Evolutionary conservation across 2,113 vertebrate species (phyloP).

Genomic region (Artemisiospiza belli): DNA sequence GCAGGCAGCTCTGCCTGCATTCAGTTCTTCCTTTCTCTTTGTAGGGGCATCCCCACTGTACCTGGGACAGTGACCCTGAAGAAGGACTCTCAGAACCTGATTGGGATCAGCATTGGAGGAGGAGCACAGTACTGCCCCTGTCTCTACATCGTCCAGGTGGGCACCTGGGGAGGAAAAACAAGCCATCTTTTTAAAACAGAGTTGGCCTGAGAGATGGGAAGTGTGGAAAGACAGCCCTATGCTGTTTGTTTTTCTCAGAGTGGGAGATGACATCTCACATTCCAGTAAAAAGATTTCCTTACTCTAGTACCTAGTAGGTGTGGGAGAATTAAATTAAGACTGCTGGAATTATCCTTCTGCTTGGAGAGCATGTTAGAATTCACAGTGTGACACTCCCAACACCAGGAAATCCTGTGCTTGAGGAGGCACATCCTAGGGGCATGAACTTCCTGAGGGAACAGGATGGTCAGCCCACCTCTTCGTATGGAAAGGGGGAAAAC

Average conservation of each 20-base stretch:
- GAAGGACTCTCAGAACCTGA: conserved; percentile 94
- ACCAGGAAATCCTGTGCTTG: background rate
- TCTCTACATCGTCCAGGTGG: conserved; percentile 98
- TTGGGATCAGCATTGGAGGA: conserved; percentile 97
- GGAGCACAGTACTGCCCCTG: conserved; percentile 98
- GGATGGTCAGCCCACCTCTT: background rate
- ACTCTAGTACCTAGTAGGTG: background rate
- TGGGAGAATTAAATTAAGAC: background rate
- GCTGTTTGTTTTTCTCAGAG: background rate
- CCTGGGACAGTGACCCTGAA: conserved; percentile 92
- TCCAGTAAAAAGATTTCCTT: background rate
- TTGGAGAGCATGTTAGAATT: background rate
- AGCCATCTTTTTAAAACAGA: background rate
- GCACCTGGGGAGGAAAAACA: background rate
- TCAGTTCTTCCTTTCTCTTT: background rate
- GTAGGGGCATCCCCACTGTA: conserved; percentile 94
- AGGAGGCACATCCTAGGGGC: background rate
- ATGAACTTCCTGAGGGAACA: background rate
- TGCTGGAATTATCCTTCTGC: background rate
- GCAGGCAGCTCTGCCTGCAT: background rate
- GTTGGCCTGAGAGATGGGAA: background rate
- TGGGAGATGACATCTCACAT: background rate
- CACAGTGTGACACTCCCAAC: background rate
- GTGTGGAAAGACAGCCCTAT: background rate
- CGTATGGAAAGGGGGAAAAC: background rate